Evolutionary conservation across 2,113 vertebrate genomes (phyloP).

Genomic region (Crotalus tigris): DNA sequence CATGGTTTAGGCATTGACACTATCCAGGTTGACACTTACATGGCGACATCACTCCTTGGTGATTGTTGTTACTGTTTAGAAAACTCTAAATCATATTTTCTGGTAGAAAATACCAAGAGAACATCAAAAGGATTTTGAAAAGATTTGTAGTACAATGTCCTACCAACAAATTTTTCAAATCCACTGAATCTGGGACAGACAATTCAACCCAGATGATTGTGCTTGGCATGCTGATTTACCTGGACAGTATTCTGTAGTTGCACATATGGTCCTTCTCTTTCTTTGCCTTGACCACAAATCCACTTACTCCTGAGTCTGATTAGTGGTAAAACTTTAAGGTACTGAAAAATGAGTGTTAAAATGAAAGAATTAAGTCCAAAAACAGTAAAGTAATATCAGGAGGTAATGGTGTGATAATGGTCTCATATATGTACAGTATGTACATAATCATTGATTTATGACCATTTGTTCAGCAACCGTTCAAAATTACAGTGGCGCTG

Average conservation of each 20-base stretch:
- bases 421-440: background rate
- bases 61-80: constrained; percentile 21
- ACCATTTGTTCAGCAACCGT: background rate
- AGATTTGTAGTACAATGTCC: constrained; percentile 37
- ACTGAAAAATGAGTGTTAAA: background rate
- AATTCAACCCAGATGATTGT: constrained; percentile 6
- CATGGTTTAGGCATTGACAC: constrained; percentile 49
- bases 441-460: background rate
- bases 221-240: constrained; percentile 12
- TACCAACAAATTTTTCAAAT: constrained; percentile 4
- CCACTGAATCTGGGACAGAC: constrained; percentile 7
- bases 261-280: background rate
- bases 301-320: background rate
- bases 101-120: constrained; percentile 38
- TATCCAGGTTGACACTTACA: constrained; percentile 52
- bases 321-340: background rate
- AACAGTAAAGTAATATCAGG: background rate
- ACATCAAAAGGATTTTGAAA: constrained; percentile 50
- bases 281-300: constrained; percentile 7
- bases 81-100: constrained; percentile 23
- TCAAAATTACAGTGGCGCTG: background rate
- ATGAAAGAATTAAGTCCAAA: background rate
- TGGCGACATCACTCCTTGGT: constrained; percentile 21
- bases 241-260: background rate
- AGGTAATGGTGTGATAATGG: background rate